Evolutionary conservation across 2,797 vertebrate genomes (phyloP), one percentile per base, ranked within the genome.

Genomic region (Forpus xanthops): DNA sequence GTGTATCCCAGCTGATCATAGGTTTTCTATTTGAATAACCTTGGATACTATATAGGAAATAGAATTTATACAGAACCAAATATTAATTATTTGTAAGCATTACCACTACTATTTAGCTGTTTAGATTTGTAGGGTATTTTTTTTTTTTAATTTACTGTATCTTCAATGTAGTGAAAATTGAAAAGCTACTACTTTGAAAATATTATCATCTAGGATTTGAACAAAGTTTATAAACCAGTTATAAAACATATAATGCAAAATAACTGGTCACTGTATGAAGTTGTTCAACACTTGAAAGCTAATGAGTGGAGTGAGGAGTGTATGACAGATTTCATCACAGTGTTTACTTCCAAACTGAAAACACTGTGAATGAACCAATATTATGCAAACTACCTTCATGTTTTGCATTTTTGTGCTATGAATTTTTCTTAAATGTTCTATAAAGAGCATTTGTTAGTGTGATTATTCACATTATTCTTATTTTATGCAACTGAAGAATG

Each of bases 401-500:
- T 24, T 70, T 4, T 2, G 5, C 2, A 8, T 53, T 79, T 74
- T 60, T 86, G 8, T 72, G 42, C 8, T 30, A 42, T 0, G 1
- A 39, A 42, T 4, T 31, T 77, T 90, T 55, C 70, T 62, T 53
- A 68, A 72, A 62, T 52, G 13, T 70, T 67, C 41, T 37, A 39
- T 80, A 85, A 89, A 87, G 55, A 27, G 52, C 37, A 67, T 33
- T 66, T 89, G 39, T 35, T 71, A 71, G 4, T 47, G 60, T 86
- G 37, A 65, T 56, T 80, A 27, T 76, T 87, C 71, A 60, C 24
- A 19, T n/a, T 79, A 84, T 79, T 70, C 27, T 76, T 20, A 70
- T 89, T 94, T 90, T 86, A 74, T 74, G 31, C 33, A 66, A 55
- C 31, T 64, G 55, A 87, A 45, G 56, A 92, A 76, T 58, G 25